Evolutionary conservation across 1,140 invertebrate species (phyloP).

Genomic region (Trypoxylus dichotomus): DNA sequence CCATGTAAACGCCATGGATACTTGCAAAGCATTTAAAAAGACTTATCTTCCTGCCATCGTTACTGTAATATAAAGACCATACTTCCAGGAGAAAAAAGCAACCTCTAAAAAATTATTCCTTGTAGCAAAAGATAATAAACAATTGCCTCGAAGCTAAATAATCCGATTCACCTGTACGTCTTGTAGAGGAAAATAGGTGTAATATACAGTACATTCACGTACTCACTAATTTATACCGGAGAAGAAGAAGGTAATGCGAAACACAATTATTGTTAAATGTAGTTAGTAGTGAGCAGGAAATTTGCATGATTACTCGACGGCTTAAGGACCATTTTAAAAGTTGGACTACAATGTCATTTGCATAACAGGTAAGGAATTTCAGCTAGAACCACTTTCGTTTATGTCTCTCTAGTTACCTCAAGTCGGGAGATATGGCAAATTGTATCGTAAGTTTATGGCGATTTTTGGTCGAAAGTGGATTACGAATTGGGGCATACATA

Average conservation of each 20-base stretch:
- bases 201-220: background rate
- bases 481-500: slow-evolving; percentile 42
- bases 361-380: slow-evolving; percentile 44
- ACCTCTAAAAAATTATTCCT: no score
- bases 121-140: background rate
- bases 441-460: slow-evolving; percentile 46
- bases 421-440: slow-evolving; percentile 38
- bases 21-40: no score
- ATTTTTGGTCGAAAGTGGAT: slow-evolving; percentile 42
- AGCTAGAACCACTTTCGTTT: slow-evolving; percentile 41
- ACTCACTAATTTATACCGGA: slow-evolving; percentile 29
- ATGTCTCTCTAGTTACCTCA: slow-evolving; percentile 44
- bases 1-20: background rate
- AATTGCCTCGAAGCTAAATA: background rate
- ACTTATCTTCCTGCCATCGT: no score
- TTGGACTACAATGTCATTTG: slow-evolving; percentile 50
- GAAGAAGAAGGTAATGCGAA: slow-evolving; percentile 26
- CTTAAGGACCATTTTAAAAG: slow-evolving; percentile 49
- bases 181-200: background rate
- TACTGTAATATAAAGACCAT: no score
- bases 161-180: background rate
- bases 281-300: slow-evolving; percentile 37
- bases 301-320: slow-evolving; percentile 51
- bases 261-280: slow-evolving; percentile 36
- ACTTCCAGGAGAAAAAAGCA: no score